phyloP scores from a whole-genome alignment of 2,797 vertebrate genomes.

The Trachurus trachurus region DNA sequence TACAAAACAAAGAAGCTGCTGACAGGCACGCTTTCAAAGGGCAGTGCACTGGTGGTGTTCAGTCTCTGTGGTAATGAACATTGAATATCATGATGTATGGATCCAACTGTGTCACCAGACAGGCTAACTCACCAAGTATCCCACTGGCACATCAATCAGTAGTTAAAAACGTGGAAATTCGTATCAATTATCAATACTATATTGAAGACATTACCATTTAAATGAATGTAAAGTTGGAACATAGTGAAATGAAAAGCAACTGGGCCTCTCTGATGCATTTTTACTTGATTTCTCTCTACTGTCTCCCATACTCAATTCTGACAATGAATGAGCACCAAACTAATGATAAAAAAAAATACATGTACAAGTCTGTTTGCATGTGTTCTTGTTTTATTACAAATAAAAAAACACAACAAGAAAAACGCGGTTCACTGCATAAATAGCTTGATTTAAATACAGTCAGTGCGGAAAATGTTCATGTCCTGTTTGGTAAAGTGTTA shows the following conservation, averaged over 20 bases:
- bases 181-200: too few species aligned
- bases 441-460: constrained; percentile 80
- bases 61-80: background rate
- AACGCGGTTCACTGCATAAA: constrained; percentile 76
- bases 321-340: too few species aligned
- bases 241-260: too few species aligned
- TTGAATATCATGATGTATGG: too few species aligned
- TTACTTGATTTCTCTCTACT: background rate
- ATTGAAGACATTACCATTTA: too few species aligned
- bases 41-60: background rate
- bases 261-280: background rate
- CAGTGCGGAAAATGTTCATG: constrained; percentile 78
- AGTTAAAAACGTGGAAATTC: too few species aligned
- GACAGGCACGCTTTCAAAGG: background rate
- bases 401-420: constrained; percentile 78
- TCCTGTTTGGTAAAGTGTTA: constrained; percentile 51
- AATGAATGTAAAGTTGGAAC: too few species aligned
- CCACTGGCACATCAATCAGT: too few species aligned
- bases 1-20: constrained; percentile 13
- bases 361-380: background rate
- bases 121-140: too few species aligned
- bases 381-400: constrained; percentile 80
- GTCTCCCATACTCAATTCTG: too few species aligned
- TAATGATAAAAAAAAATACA: too few species aligned
- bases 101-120: too few species aligned